Evolutionary conservation across 2,113 vertebrate genomes (phyloP).

Genomic region (Centropus bengalensis): DNA sequence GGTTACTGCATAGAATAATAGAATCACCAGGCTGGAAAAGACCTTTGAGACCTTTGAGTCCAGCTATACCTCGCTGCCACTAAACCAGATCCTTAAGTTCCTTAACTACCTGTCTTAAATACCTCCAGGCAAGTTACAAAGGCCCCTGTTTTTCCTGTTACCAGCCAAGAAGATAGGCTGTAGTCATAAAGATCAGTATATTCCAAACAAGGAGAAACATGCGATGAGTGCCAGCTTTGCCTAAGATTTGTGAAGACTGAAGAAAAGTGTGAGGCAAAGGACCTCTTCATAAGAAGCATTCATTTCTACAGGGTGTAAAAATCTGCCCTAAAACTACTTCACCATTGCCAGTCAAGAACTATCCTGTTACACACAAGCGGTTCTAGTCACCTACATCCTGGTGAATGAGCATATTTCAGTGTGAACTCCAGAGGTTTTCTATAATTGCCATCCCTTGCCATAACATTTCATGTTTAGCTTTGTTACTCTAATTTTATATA

Average conservation of each 20-base stretch:
- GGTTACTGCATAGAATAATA: neutral
- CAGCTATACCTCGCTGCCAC: no score
- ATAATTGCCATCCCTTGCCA: neutral
- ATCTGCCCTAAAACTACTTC: neutral
- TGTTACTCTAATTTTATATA: neutral
- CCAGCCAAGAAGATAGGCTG: neutral
- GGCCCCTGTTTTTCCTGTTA: neutral
- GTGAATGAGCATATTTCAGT: neutral
- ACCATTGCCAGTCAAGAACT: neutral
- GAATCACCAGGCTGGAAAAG: no score
- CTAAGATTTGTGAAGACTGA: neutral
- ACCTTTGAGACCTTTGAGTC: no score
- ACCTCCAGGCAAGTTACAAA: neutral
- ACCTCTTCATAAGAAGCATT: neutral
- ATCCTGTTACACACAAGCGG: neutral
- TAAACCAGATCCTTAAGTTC: no score
- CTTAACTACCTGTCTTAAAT: no score
- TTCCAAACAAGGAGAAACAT: neutral
- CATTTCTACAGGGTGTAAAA: neutral
- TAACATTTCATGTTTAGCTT: neutral
- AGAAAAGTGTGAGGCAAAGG: neutral
- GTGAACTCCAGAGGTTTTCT: neutral
- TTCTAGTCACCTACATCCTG: neutral
- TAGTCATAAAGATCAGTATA: neutral
- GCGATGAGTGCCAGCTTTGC: neutral